Evolutionary conservation across 2,888 invertebrate species (phyloP), one percentile per base, ranked within the genome.

Genomic region (Myathropa florea): DNA sequence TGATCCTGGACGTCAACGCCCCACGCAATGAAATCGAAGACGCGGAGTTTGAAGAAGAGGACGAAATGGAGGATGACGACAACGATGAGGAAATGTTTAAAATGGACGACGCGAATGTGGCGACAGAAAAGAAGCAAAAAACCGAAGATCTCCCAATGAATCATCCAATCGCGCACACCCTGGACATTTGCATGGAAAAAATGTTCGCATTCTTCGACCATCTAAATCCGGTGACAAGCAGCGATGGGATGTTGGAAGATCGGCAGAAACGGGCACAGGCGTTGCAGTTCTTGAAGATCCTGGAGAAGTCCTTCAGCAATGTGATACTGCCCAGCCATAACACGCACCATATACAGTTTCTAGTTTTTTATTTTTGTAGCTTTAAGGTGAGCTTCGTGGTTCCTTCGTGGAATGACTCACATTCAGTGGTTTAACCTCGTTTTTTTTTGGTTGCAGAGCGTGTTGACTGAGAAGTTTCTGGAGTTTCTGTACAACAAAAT

Each of bases 291-390:
- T 93, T 95, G 10, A 95, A 95, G 90, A 92, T 94, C 12, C 89
- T 95, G 68, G 93, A 97, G 83, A 93, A 93, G 83, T 94, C 95
- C 2, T 98, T 98, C 92, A 97, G 98, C 89, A 95, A 95, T 90
- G 93, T 96, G 46, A 94, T 98, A 88, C 92, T 98, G 81, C 96
- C 96, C 0, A 97, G 97, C 0, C 95, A 97, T 92, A 96, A 96
- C 30, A 96, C 96, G 39, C 95, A 95, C 90, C 96, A 97, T 91
- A 94, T 96, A 1, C 97, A 97, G 92, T 97, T 96, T 91, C 90
- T 96, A 7, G 93, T 97, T 91, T 97, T 97, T 92, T 95, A 96
- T 90, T 92, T 96, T 81, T 95, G 95, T 91, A 95, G 95, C 89
- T 94, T 96, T 88, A 95, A 95, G 91, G 91, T 91, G 70, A 88